Conservation (phyloP, 2,797 vertebrate species). For the Danio tinwini region DNA sequence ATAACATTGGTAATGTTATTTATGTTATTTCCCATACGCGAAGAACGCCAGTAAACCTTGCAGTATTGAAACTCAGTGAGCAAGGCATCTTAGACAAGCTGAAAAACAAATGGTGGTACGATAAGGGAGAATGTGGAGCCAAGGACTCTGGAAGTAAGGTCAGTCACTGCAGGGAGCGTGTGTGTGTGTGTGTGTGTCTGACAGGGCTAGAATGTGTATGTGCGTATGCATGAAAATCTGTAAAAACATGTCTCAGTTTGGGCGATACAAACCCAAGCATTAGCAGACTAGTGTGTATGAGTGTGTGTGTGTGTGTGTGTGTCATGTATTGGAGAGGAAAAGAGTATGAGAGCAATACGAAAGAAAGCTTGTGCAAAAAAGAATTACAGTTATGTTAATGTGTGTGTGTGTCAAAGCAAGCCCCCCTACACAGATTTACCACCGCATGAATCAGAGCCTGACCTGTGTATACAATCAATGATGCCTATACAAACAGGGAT, state of each 20-base stretch:
- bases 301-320: conserved; percentile 44
- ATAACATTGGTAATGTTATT: conserved; percentile 99
- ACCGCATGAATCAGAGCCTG: conserved; percentile 56
- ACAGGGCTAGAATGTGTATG: conserved; percentile 30
- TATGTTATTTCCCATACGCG: conserved; percentile 99
- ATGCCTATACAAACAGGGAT: conserved; percentile 44
- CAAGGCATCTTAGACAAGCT: conserved; percentile 99
- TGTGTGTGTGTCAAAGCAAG: conserved; percentile 49
- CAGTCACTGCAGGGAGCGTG: conserved; percentile 91
- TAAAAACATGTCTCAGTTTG: conserved; percentile 22
- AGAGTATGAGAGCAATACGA: conserved; percentile 28
- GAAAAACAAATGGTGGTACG: conserved; percentile 99
- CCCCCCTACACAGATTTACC: conserved; percentile 54
- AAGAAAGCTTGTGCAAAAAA: conserved; percentile 25
- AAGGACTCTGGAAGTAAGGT: conserved; percentile 96
- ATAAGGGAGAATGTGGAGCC: conserved; percentile 95
- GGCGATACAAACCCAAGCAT: conserved; percentile 28
- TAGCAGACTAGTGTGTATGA: conserved; percentile 25
- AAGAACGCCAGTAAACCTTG: conserved; percentile 99
- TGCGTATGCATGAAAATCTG: conserved; percentile 24
- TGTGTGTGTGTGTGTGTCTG: conserved; percentile 16
- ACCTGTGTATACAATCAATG: conserved; percentile 43
- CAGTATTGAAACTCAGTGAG: conserved; percentile 99
- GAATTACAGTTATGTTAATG: conserved; percentile 2
- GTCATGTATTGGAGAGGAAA: conserved; percentile 1